These are phyloP conservation scores for Colletes collaris DNA, from an alignment of 2,888 invertebrate genomes.

Conservation along the genomic window DNA sequence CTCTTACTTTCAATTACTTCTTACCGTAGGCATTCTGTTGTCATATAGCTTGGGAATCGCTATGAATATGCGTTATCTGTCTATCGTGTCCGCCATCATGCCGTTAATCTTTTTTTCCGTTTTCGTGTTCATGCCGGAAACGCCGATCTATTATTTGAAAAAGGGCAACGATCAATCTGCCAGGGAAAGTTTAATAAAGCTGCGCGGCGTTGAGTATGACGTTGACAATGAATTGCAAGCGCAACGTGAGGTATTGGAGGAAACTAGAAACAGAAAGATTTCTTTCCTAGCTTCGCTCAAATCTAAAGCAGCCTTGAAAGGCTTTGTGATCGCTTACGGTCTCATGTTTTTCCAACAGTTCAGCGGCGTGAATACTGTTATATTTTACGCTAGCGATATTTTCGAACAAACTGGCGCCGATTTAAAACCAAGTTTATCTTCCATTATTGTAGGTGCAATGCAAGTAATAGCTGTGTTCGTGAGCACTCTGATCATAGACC, in stretches of 20 bases:
- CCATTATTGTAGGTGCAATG: slow-evolving; percentile 93
- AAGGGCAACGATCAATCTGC: slow-evolving; percentile 88
- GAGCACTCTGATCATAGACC: slow-evolving; percentile 91
- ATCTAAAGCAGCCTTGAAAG: slow-evolving; percentile 87
- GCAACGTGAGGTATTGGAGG: slow-evolving; percentile 85
- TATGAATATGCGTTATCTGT: slow-evolving; percentile 86
- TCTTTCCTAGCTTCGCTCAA: slow-evolving; percentile 86
- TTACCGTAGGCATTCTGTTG: slow-evolving; percentile 92
- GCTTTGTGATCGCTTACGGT: slow-evolving; percentile 88
- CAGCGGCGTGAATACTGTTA: slow-evolving; percentile 92
- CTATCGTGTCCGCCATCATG: slow-evolving; percentile 87
- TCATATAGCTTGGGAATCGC: slow-evolving; percentile 89
- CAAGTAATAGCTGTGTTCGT: slow-evolving; percentile 91
- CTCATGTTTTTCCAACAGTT: slow-evolving; percentile 96
- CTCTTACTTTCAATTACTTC: slow-evolving; percentile 93
- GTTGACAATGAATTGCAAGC: slow-evolving; percentile 87
- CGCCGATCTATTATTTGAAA: slow-evolving; percentile 89
- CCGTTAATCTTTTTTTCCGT: slow-evolving; percentile 88
- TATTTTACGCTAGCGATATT: slow-evolving; percentile 91
- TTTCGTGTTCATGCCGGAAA: slow-evolving; percentile 94
- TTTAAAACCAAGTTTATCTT: slow-evolving; percentile 85
- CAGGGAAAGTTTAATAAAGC: slow-evolving; percentile 87
- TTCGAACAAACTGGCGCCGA: slow-evolving; percentile 87
- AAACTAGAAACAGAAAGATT: slow-evolving; percentile 84
- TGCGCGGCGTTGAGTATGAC: slow-evolving; percentile 90